These are phyloP conservation scores for Stictonetta naevosa DNA, from an alignment of 2,113 vertebrate genomes.

Conservation along the genomic window DNA sequence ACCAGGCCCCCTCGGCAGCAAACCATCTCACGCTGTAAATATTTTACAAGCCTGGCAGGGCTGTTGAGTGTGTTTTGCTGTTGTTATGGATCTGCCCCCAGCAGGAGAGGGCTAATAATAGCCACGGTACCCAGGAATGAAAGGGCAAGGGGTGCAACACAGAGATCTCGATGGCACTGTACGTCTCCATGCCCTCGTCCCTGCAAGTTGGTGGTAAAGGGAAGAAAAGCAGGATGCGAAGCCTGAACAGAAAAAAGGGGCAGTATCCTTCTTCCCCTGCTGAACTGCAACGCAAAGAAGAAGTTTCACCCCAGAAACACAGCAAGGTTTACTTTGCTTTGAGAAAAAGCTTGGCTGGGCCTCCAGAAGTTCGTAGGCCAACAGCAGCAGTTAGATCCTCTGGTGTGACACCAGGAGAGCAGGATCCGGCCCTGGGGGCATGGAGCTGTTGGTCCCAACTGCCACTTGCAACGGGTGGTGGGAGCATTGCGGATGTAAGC, in stretches of 20 bases:
- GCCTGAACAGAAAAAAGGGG: neutral
- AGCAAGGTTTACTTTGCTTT: neutral
- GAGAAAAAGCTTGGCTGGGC: fast-evolving
- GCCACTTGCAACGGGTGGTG: neutral
- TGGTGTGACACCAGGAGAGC: neutral
- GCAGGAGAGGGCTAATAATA: slow-evolving; percentile 69
- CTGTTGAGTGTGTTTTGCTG: slow-evolving; percentile 43
- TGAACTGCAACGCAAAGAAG: neutral
- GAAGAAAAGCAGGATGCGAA: neutral
- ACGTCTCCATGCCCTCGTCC: neutral
- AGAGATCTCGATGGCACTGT: neutral
- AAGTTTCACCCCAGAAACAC: neutral
- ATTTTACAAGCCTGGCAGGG: slow-evolving; percentile 56
- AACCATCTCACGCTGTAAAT: slow-evolving; percentile 60
- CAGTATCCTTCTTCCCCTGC: neutral
- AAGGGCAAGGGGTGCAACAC: neutral
- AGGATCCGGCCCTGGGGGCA: neutral
- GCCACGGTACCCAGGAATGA: slow-evolving; percentile 16
- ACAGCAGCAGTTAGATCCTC: neutral
- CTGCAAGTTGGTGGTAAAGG: neutral
- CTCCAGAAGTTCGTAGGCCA: neutral
- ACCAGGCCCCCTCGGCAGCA: slow-evolving; percentile 26
- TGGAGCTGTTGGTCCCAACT: neutral
- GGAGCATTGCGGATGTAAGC: fast-evolving
- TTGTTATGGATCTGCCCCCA: slow-evolving; percentile 58